Base-by-base conservation (phyloP, 1,140 invertebrate species). In the Meloidogyne chitwoodi region DNA sequence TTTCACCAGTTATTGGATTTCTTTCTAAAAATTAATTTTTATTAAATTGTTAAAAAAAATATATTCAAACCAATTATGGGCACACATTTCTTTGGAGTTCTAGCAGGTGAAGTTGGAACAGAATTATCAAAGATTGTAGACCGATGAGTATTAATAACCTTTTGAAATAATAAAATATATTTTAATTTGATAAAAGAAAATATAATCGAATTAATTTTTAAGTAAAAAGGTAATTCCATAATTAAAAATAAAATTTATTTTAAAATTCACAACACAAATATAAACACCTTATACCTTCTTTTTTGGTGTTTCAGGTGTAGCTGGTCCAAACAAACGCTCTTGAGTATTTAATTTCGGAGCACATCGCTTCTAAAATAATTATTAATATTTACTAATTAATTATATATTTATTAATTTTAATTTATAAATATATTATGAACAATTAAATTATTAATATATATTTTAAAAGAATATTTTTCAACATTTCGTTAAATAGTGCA, bases 1-100 rank as follows among this genome's bases (percentile, higher is more conserved):
- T 77, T 77, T 83, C 81, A 24, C 81, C 81, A n/a, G 81, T 83
- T 56, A 83, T 79, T 26, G 81, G 81, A 70, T 83, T 83, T 19
- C 81, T 81, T 44, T 82, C 81, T 83, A 62, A 74, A 83, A 73
- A 38, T 8, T 26, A 68, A 5, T 75, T 10, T 34, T 41, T 41
- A 79, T 19, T 38, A 67, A 68, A 65, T 26, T 12, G 34, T 29
- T 12, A 14, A 24, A 19, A 65, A 62, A 14, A 61, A 29, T 6
- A 81, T 69, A 76, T 74, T n/a, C n/a, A n/a, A n/a, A 83, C 81
- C 76, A 22, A 84, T 41, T 2, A 83, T 81, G 14, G 81, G 76
- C 44, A 83, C 73, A 34, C 38, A 48, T 68, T 83, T 83, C 68
- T 83, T 83, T 41, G 80, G 81, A 26, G 81, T 82, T 63, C 68